phyloP scores from a whole-genome alignment of 2,113 vertebrate species.

The Sterrhoptilus dennistouni region DNA sequence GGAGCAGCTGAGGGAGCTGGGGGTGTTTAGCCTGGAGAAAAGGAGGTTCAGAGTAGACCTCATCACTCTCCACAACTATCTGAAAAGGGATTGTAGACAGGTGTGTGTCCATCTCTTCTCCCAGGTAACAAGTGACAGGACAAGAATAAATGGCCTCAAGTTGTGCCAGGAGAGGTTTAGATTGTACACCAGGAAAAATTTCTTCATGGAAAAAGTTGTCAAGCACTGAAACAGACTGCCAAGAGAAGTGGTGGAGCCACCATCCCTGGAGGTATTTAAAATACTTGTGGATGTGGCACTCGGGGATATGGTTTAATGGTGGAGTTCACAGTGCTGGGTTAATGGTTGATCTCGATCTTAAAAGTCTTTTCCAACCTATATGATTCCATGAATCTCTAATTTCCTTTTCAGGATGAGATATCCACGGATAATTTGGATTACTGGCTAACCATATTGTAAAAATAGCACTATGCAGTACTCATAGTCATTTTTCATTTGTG shows the following conservation, averaged over 20 bases:
- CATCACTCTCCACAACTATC: background rate
- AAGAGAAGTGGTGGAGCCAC: background rate
- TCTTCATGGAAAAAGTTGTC: background rate
- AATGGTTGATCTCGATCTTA: background rate
- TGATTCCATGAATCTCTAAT: background rate
- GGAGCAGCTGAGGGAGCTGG: background rate
- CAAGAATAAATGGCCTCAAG: background rate
- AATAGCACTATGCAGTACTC: background rate
- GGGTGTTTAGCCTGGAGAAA: background rate
- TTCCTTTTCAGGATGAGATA: background rate
- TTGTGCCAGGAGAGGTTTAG: fast-evolving
- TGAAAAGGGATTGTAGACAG: background rate
- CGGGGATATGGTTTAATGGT: background rate
- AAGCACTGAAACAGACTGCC: background rate
- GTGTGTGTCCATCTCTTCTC: fast-evolving
- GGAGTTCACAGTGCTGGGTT: fast-evolving
- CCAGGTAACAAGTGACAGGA: fast-evolving
- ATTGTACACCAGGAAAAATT: background rate
- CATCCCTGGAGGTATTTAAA: background rate
- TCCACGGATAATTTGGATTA: background rate
- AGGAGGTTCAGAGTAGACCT: background rate
- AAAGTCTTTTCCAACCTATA: background rate
- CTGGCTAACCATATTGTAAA: background rate
- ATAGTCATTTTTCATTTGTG: background rate
- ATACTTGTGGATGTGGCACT: fast-evolving